These are phyloP conservation scores for Enoplosus armatus DNA, from an alignment of 2,797 vertebrate species.

Conservation along the genomic window DNA sequence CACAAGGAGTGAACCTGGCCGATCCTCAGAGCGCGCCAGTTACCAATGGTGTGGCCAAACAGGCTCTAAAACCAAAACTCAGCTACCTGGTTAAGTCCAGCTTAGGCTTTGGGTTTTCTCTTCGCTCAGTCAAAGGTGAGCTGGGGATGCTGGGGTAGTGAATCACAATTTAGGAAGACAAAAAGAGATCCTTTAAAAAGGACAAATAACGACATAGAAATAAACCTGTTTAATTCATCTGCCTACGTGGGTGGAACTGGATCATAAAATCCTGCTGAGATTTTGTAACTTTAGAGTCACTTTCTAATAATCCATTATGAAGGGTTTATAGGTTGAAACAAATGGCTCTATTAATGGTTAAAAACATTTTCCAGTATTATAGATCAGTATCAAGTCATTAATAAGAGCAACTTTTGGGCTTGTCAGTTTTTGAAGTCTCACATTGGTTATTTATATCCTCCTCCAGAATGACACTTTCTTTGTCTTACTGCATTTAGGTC, in stretches of 20 bases:
- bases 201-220: neutral
- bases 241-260: neutral
- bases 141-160: neutral
- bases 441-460: neutral
- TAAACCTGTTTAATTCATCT: neutral
- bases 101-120: conserved; percentile 89
- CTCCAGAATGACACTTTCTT: neutral
- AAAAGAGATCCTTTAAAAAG: neutral
- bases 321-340: neutral
- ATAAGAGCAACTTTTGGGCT: neutral
- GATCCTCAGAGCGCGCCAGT: conserved; percentile 60
- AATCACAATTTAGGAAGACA: neutral
- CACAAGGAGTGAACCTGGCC: conserved; percentile 81
- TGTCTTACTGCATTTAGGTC: neutral
- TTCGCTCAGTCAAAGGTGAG: conserved; percentile 89
- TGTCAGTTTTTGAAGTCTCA: neutral
- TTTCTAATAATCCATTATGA: neutral
- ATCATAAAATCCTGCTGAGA: neutral
- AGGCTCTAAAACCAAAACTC: conserved; percentile 84
- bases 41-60: conserved; percentile 71
- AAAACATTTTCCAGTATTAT: neutral
- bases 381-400: neutral
- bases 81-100: conserved; percentile 91
- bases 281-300: neutral
- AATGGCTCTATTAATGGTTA: neutral